These are phyloP conservation scores for Mylabris sibirica DNA, from an alignment of 2,888 invertebrate genomes.

Conservation along the genomic window DNA sequence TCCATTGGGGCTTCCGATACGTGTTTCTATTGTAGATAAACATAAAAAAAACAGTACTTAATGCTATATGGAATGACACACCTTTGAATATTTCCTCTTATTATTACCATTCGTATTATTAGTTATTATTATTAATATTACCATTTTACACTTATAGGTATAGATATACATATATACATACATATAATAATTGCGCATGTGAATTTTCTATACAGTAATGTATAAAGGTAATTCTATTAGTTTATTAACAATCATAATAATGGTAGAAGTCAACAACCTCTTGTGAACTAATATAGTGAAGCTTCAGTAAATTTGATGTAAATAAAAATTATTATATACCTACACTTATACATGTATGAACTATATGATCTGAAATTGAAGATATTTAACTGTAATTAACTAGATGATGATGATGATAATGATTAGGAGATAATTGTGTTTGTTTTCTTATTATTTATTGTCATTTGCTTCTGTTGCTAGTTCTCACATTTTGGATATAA, in stretches of 20 bases:
- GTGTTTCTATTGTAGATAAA: not conserved
- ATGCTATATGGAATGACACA: not conserved
- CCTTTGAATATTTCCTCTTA: slow-evolving; percentile 8
- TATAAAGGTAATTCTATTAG: slow-evolving; percentile 22
- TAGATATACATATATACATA: slow-evolving; percentile 7
- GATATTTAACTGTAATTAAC: no score
- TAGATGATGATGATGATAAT: no score
- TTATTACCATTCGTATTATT: not conserved
- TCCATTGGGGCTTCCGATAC: slow-evolving; percentile 5
- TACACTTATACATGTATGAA: not conserved
- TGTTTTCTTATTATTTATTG: not conserved
- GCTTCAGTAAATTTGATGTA: slow-evolving; percentile 29
- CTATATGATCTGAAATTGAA: no score
- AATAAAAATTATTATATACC: slow-evolving; percentile 14
- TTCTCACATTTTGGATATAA: no score
- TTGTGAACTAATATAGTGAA: slow-evolving; percentile 26
- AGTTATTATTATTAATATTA: slow-evolving; percentile 5
- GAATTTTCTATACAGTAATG: slow-evolving; percentile 10
- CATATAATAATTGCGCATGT: slow-evolving; percentile 18
- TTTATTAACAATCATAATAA: slow-evolving; percentile 28
- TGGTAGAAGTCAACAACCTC: slow-evolving; percentile 25
- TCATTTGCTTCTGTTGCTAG: not conserved
- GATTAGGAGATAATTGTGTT: not conserved
- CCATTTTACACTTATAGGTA: slow-evolving; percentile 2
- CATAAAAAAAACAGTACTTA: slow-evolving; percentile 6